These are phyloP conservation scores for Graptemys geographica DNA, from an alignment of 2,797 vertebrate genomes.

Conservation along the genomic window DNA sequence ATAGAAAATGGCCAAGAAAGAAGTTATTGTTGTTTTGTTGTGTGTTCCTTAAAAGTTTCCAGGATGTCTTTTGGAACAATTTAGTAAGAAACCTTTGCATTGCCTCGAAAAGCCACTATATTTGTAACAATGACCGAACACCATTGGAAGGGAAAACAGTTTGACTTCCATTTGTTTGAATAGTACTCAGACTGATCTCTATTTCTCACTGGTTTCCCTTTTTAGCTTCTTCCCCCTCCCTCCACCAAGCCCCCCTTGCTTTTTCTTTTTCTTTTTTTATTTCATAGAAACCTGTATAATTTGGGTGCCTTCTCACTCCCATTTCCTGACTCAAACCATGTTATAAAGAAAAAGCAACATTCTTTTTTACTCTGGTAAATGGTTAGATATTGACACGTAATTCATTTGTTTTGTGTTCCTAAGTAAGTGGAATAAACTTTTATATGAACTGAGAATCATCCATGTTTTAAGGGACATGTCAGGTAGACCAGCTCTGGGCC, in stretches of 20 bases:
- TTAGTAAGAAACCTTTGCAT: background rate
- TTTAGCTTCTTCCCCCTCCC: background rate
- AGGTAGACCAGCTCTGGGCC: background rate
- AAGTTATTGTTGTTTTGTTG: background rate
- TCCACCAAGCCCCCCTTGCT: too few relatives aligned
- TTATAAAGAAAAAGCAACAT: background rate
- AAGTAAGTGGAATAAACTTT: background rate
- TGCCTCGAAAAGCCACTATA: background rate
- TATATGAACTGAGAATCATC: background rate
- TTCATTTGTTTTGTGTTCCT: background rate
- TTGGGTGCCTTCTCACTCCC: background rate
- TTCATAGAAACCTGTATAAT: background rate
- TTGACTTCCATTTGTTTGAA: background rate
- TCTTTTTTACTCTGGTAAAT: background rate
- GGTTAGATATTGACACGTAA: background rate
- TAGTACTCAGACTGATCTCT: background rate
- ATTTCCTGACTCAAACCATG: background rate
- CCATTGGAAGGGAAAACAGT: background rate
- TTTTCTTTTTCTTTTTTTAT: background rate
- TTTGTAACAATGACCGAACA: background rate
- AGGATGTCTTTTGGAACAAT: background rate
- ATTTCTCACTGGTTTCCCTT: background rate
- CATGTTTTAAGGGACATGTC: background rate
- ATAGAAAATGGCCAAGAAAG: slow-evolving; percentile 6
- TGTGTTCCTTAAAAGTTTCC: background rate